These are phyloP conservation scores for Caenorhabditis remanei DNA, from an alignment of 1,140 invertebrate genomes.

Conservation along the genomic window DNA sequence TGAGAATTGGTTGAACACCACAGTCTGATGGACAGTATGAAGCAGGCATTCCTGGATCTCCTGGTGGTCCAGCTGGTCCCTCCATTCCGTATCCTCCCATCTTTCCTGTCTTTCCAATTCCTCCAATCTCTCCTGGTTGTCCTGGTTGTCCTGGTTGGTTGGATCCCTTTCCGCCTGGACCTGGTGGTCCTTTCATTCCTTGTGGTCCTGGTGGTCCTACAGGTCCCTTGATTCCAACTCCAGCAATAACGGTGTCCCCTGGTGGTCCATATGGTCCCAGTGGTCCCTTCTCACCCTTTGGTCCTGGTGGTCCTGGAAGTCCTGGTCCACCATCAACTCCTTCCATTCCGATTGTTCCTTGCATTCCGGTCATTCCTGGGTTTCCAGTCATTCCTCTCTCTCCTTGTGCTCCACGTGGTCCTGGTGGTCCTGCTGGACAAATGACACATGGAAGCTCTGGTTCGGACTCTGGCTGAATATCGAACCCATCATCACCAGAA, in stretches of 20 bases:
- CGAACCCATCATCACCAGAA: conserved; percentile 66
- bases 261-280: conserved; percentile 59
- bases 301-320: conserved; percentile 56
- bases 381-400: conserved; percentile 64
- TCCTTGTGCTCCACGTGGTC: conserved; percentile 67
- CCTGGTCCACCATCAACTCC: conserved; percentile 65
- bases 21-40: conserved; percentile 73
- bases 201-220: conserved; percentile 65
- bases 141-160: conserved; percentile 65
- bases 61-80: conserved; percentile 71
- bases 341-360: conserved; percentile 59
- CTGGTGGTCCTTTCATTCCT: conserved; percentile 66
- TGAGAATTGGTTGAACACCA: conserved; percentile 72
- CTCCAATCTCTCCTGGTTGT: conserved; percentile 68
- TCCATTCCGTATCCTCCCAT: conserved; percentile 66
- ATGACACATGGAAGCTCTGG: conserved; percentile 67
- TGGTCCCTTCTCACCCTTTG: conserved; percentile 59
- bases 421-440: conserved; percentile 67
- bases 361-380: conserved; percentile 50
- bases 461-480: conserved; percentile 66
- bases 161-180: conserved; percentile 54
- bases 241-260: conserved; percentile 64
- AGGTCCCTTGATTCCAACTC: conserved; percentile 66
- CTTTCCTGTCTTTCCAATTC: conserved; percentile 64
- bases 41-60: conserved; percentile 71